A percentile compares a stretch with the other conserved stretches of the same genome.
Evolutionary conservation across 2,888 invertebrate species (phyloP).

Genomic region (Epicampocera succincta): DNA sequence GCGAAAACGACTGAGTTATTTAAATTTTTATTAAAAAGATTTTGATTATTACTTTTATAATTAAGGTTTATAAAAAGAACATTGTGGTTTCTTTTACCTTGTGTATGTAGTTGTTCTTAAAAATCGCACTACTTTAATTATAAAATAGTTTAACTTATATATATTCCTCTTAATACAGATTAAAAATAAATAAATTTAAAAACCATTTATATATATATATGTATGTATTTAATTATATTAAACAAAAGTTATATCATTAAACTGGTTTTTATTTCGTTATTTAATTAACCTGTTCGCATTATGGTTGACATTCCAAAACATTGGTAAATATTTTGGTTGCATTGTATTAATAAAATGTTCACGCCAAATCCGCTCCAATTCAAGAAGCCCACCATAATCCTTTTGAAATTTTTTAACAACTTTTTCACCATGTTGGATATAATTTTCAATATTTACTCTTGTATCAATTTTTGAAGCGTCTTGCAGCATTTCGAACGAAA

Average conservation of each 20-base stretch:
- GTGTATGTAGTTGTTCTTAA: slow-evolving; percentile 50
- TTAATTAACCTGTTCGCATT: slow-evolving; percentile 86
- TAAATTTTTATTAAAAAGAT: slow-evolving; percentile 82
- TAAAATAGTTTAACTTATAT: slow-evolving; percentile 29
- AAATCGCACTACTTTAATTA: slow-evolving; percentile 42
- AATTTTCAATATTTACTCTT: slow-evolving; percentile 81
- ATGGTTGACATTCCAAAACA: slow-evolving; percentile 89
- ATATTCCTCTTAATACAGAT: slow-evolving; percentile 45
- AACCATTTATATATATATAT: not conserved
- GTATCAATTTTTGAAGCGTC: slow-evolving; percentile 82
- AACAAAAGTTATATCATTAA: not conserved
- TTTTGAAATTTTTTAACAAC: slow-evolving; percentile 84
- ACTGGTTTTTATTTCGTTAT: not conserved
- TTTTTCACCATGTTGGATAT: slow-evolving; percentile 83
- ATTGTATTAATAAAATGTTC: slow-evolving; percentile 88
- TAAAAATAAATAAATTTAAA: slow-evolving; percentile 22
- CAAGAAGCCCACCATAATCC: slow-evolving; percentile 84
- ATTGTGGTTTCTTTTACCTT: slow-evolving; percentile 76
- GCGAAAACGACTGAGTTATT: slow-evolving; percentile 85
- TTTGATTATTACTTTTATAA: slow-evolving; percentile 2
- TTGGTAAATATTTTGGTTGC: slow-evolving; percentile 87
- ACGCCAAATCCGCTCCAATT: slow-evolving; percentile 88
- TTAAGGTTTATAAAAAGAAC: slow-evolving; percentile 55
- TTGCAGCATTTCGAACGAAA: slow-evolving; percentile 83
- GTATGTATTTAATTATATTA: not conserved